Conservation (phyloP, 2,113 vertebrate genomes). For the Oophaga pumilio region DNA sequence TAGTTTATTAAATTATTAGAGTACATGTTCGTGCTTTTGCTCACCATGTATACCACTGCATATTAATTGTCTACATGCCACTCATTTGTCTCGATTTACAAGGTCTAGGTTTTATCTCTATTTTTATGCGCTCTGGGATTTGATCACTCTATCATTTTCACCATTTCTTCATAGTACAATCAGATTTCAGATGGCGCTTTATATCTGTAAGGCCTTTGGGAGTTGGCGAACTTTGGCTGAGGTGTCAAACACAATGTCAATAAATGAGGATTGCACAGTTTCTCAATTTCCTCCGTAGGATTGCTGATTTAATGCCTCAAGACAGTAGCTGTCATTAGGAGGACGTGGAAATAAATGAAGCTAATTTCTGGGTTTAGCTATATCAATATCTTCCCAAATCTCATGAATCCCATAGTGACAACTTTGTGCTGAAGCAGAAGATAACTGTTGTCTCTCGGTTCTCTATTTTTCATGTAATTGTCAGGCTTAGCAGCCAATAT, state of each 20-base stretch:
- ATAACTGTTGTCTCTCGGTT: slow-evolving; percentile 57
- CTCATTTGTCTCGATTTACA: slow-evolving; percentile 13
- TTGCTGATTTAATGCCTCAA: slow-evolving; percentile 75
- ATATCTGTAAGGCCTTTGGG: slow-evolving; percentile 59
- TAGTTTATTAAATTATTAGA: background rate
- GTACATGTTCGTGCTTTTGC: background rate
- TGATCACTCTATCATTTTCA: slow-evolving; percentile 41
- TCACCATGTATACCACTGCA: background rate
- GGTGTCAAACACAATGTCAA: slow-evolving; percentile 68
- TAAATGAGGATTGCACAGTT: slow-evolving; percentile 69
- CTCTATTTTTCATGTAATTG: slow-evolving; percentile 55
- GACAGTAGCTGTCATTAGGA: slow-evolving; percentile 75
- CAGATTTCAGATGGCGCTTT: slow-evolving; percentile 48
- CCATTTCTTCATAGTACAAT: slow-evolving; percentile 39
- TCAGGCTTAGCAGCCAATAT: slow-evolving; percentile 29
- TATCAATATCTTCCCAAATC: slow-evolving; percentile 74
- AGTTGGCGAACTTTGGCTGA: slow-evolving; percentile 63
- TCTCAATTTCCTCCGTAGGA: slow-evolving; percentile 68
- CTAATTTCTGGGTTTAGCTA: slow-evolving; percentile 79
- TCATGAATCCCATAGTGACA: slow-evolving; percentile 56
- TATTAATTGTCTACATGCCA: slow-evolving; percentile 25
- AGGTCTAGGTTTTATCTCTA: background rate
- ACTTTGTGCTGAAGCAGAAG: slow-evolving; percentile 67
- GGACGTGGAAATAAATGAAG: slow-evolving; percentile 80
- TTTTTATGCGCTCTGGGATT: slow-evolving; percentile 25